Base-by-base conservation (phyloP, 92 coral and sea anemone genomes). In the Paragorgia papillata region DNA sequence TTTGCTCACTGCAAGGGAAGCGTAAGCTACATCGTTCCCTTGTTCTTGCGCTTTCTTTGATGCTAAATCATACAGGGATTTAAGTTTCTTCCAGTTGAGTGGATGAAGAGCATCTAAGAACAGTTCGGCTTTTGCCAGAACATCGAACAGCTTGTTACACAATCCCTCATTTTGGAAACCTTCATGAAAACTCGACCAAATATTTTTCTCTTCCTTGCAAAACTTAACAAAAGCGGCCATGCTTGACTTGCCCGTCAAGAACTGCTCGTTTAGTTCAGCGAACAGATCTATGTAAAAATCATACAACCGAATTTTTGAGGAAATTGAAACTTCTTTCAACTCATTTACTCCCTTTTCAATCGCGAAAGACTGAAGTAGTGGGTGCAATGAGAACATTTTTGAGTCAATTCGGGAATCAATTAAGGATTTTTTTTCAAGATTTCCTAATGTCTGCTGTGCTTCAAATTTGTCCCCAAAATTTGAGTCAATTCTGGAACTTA, bases 101-200 rank as follows among this genome's bases (percentile, higher is more conserved):
- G 17, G 20, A 54, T 33, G 34, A 18, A 66, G 43, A 39, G n/a
- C n/a, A n/a, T n/a, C n/a, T 24, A 66, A 29, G 31, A 79, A 79
- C 44, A 66, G 28, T 43, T 82, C 86, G 35, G 62, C 71, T 21
- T 62, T 62, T 4, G 51, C 57, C 24, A 82, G 64, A 9, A 82
- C 57, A 8, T 30, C 33, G 26, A 74, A 49, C 6, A 65, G 34
- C 19, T 13, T 15, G 33, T 64, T 18, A 0, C 18, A 43, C 46
- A 29, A 32, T 25, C 53, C 61, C 17, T 29, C 6, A n/a, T 50
- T 34, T 15, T 19, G n/a, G n/a, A 29, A 39, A 7, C 43, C 73
- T 9, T 59, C 49, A 26, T 20, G 17, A 32, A 50, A 9, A 39
- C 65, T 48, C 32, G 33, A 51, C 51, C 25, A 19, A 22, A 79